Evolutionary conservation across 2,888 invertebrate genomes (phyloP).

Genomic region (Dynastes grantii): DNA sequence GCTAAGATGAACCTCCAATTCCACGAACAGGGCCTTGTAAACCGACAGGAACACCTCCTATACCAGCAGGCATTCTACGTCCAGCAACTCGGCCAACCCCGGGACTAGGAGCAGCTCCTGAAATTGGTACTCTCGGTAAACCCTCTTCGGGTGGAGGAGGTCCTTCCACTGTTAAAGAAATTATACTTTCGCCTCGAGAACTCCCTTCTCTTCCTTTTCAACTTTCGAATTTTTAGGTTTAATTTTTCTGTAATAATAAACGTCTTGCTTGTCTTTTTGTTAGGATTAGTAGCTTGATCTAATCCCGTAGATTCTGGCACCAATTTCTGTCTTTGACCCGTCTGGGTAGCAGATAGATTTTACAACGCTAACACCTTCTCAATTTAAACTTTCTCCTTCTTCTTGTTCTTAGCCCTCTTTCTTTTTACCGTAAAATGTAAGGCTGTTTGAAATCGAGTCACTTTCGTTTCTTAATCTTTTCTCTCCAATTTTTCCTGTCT

Average conservation of each 20-base stretch:
- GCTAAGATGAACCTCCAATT: conserved; percentile 97
- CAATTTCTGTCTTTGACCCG: too few species aligned
- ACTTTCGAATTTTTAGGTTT: conserved; percentile 94
- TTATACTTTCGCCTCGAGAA: conserved; percentile 97
- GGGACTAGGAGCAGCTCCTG: conserved; percentile 84
- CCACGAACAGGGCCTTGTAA: conserved; percentile 84
- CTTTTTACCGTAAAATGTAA: too few species aligned
- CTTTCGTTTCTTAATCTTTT: too few species aligned
- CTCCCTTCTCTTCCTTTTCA: conserved; percentile 96
- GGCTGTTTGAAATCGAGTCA: too few species aligned
- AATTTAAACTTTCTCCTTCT: too few species aligned
- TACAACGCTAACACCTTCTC: too few species aligned
- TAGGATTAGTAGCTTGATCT: too few species aligned
- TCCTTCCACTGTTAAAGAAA: conserved; percentile 98
- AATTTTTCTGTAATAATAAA: conserved; percentile 79
- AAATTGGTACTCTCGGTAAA: conserved; percentile 94
- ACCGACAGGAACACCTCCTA: conserved; percentile 77
- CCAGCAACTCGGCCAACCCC: conserved; percentile 95
- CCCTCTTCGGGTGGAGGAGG: conserved; percentile 99
- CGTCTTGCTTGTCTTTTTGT: too few species aligned
- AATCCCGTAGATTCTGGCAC: too few species aligned
- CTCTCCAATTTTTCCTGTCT: too few species aligned
- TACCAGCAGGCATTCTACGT: conserved; percentile 87
- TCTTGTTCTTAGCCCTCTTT: too few species aligned
- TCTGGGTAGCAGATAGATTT: too few species aligned